A percentile compares a stretch with the other conserved stretches of the same genome.
Evolutionary conservation across 2,797 vertebrate genomes (phyloP).

Genomic region (Hippopotamyrus pictus): DNA sequence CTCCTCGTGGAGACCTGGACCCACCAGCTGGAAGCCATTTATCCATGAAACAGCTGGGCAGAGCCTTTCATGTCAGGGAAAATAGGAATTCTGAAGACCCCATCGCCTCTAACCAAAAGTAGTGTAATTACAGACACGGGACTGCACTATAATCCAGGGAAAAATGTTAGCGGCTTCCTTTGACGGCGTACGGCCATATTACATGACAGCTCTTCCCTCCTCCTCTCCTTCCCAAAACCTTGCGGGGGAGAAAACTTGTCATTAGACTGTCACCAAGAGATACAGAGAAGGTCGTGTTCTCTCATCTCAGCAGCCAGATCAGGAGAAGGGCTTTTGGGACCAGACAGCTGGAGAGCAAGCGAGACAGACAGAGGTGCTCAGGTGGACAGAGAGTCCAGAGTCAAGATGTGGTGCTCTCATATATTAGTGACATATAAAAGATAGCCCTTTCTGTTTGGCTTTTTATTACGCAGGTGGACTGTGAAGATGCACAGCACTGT

Average conservation of each 20-base stretch:
- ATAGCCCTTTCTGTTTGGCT: neutral
- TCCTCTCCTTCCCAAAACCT: slow-evolving; percentile 4
- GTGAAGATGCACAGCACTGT: neutral
- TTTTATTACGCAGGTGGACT: neutral
- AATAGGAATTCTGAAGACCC: slow-evolving; percentile 20
- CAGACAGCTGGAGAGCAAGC: neutral
- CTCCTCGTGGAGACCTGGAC: neutral
- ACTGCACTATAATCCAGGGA: slow-evolving; percentile 6
- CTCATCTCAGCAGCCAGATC: neutral
- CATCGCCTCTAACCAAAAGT: neutral
- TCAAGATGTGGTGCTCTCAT: neutral
- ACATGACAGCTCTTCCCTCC: neutral
- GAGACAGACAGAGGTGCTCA: neutral
- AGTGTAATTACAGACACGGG: slow-evolving; percentile 19
- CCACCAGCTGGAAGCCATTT: slow-evolving; percentile 22
- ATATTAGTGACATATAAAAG: neutral
- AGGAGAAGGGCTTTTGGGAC: neutral
- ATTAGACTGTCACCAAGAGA: slow-evolving; percentile 10
- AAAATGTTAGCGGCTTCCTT: neutral
- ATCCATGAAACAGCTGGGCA: slow-evolving; percentile 16
- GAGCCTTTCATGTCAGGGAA: slow-evolving; percentile 19
- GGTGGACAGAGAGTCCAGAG: neutral
- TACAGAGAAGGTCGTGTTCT: neutral
- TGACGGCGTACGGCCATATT: neutral
- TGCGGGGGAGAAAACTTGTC: slow-evolving; percentile 13